Evolutionary conservation across 2,888 invertebrate genomes (phyloP), one percentile per base, ranked within the genome.

Genomic region (Yponomeuta evonymella): DNA sequence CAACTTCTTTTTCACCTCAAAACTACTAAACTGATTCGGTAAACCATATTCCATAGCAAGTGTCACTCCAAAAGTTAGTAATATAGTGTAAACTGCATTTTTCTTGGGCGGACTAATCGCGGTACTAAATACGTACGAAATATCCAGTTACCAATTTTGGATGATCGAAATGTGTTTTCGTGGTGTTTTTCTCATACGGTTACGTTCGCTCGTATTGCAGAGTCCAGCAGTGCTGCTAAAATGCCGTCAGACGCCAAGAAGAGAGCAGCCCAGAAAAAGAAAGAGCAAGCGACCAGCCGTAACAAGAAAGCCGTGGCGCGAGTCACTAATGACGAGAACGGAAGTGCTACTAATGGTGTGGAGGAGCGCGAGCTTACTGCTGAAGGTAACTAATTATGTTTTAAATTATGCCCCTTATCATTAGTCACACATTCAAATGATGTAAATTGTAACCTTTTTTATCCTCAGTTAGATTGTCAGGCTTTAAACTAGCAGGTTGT

Each of bases 181-280:
- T 58, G 51, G 51, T 15, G 51, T 58, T 12, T 12, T 58, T 12
- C 51, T 58, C 15, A 58, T 58, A 1, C 51, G 51, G 51, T 58
- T 58, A 15, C 51, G 51, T 15, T 58, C 15, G 5, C 51, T 58
- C 51, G 51, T 58, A 12, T 64, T 64, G 64, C 64, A 64, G 64
- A 23, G 74, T 70, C 51, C 51, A 58, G 4, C 51, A 58, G 51
- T 58, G 64, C 30, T 23, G 23, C 23, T 6, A 64, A 12, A 80
- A 99, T 99, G 99, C 99, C 99, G 86, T 99, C 99, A 80, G 99
- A 99, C 91, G 96, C 98, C 58, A 99, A 99, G 91, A 99, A 99
- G 94, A 97, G 98, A 84, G 96, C 98, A 86, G 98, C 97, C 83
- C 97, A 97, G 84, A 98, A 98, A 88, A 99, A 99, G 90, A 99